Percentiles rank a stretch among this genome's conserved stretches.
These are phyloP conservation scores for Amblyteles armatorius DNA, from an alignment of 2,888 invertebrate genomes.

Conservation along the genomic window DNA sequence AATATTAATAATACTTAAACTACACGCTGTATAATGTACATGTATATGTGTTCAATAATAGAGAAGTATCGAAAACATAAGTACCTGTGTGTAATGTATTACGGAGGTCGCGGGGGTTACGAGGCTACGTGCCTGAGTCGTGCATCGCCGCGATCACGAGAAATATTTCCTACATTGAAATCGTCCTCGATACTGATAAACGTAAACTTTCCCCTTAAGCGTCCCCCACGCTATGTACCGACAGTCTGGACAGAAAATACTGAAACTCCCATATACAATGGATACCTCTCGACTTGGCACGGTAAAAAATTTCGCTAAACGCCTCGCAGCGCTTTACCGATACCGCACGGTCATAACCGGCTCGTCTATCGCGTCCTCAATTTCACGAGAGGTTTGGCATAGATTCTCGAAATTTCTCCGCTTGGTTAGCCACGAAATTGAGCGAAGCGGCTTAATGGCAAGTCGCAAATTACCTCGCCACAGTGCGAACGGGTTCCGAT, in stretches of 20 bases:
- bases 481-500: not conserved
- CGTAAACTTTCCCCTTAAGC: conserved; percentile 55
- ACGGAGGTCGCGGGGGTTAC: conserved; percentile 31
- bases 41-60: conserved; percentile 53
- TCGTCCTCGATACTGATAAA: conserved; percentile 50
- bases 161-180: conserved; percentile 30
- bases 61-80: conserved; percentile 40
- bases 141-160: conserved; percentile 17
- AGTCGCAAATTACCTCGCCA: not conserved
- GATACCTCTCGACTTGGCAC: not conserved
- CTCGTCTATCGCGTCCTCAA: conserved; percentile 78
- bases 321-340: not conserved
- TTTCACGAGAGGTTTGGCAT: conserved; percentile 82
- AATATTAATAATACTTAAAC: conserved; percentile 10
- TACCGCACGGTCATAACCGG: not conserved
- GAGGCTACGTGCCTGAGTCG: conserved; percentile 18
- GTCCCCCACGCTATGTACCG: not conserved
- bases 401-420: conserved; percentile 81
- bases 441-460: conserved; percentile 6
- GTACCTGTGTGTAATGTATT: conserved; percentile 35
- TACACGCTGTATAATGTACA: conserved; percentile 17
- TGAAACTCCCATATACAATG: conserved; percentile 24
- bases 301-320: conserved; percentile 7
- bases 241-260: conserved; percentile 1
- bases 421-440: conserved; percentile 62